Conservation (phyloP, 2,113 vertebrate species). For the Mixornis gularis region DNA sequence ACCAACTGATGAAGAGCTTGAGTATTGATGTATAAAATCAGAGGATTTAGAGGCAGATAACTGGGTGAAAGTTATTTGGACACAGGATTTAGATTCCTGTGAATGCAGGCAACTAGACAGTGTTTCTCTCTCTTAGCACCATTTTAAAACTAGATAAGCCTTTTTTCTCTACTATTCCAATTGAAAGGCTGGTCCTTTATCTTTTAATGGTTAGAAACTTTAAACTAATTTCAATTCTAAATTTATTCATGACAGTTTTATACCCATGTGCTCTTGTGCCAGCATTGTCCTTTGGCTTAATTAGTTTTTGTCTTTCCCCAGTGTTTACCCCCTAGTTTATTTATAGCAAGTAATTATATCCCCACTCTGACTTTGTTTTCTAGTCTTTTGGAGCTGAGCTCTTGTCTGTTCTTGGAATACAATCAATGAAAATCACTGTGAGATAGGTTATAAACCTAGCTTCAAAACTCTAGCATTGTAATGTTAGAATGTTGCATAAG, state of each 20-base stretch:
- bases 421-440: neutral
- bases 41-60: neutral
- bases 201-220: neutral
- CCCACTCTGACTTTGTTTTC: neutral
- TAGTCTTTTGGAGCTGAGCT: neutral
- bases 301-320: neutral
- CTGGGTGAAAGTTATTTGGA: neutral
- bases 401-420: neutral
- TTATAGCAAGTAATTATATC: neutral
- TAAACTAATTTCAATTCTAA: neutral
- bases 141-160: neutral
- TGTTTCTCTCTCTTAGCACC: neutral
- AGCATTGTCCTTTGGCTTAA: neutral
- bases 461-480: neutral
- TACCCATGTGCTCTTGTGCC: neutral
- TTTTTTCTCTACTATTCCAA: neutral
- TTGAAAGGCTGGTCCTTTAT: neutral
- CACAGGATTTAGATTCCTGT: neutral
- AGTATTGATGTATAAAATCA: neutral
- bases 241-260: neutral
- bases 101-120: neutral
- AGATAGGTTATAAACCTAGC: neutral
- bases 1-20: neutral
- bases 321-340: neutral
- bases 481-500: neutral